A percentile compares a stretch with the other conserved stretches of the same genome.
phyloP scores from a whole-genome alignment of 2,888 invertebrate genomes.

The Hemicrepidius hirtus region DNA sequence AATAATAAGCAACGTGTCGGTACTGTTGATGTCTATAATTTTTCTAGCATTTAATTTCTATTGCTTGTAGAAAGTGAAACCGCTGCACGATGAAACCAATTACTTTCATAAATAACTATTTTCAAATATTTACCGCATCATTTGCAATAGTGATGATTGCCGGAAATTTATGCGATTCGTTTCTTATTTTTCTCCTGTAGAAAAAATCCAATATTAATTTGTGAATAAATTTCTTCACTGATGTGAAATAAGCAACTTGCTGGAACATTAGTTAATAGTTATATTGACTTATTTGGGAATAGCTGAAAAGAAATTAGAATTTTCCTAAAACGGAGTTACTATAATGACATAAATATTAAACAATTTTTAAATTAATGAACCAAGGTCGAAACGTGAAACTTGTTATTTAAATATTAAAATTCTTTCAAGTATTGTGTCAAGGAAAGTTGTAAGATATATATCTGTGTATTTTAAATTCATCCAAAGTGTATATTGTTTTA shows the following conservation, averaged over 20 bases:
- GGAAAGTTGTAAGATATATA: constrained; percentile 17
- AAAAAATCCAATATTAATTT: neutral
- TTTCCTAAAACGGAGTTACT: neutral
- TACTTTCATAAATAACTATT: constrained; percentile 18
- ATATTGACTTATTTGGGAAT: too few species aligned
- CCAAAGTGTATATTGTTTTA: constrained; percentile 12
- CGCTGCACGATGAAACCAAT: constrained; percentile 1
- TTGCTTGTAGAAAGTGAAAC: constrained; percentile 30
- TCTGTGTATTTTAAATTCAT: neutral
- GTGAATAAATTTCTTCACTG: neutral
- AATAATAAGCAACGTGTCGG: constrained; percentile 8
- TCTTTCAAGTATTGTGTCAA: constrained; percentile 13
- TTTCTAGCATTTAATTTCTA: constrained; percentile 10
- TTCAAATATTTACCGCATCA: constrained; percentile 20
- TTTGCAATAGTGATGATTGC: constrained; percentile 3
- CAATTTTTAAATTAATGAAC: constrained; percentile 8
- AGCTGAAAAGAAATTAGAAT: neutral
- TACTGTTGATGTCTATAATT: constrained; percentile 17
- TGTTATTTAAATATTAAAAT: constrained; percentile 26
- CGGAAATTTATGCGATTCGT: neutral
- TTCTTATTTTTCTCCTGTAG: neutral
- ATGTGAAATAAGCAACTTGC: neutral
- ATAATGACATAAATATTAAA: constrained; percentile 15
- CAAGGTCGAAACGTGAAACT: constrained; percentile 17
- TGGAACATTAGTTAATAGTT: too few species aligned